Evolutionary conservation across 2,888 invertebrate species (phyloP), one percentile per base, ranked within the genome.

Genomic region (Xestia c-nigrum): DNA sequence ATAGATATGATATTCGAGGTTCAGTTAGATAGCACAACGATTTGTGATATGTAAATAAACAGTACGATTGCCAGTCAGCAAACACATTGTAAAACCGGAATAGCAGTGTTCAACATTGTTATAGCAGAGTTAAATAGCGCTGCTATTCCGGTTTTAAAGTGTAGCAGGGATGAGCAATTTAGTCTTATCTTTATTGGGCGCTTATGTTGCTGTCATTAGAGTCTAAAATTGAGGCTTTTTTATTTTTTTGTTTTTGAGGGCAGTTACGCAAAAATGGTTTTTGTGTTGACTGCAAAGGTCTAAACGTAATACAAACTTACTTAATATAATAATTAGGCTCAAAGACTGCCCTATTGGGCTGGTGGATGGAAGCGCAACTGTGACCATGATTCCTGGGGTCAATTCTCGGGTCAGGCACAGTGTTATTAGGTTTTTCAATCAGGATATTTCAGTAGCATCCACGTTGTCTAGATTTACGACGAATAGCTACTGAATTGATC

Each of bases 31-130:
- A 50, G 19, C 43, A 38, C n/a, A 38, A 21, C 7, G 19, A 81
- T 46, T 73, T 59, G 43, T 72, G 43, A 59, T 81, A 31, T 24
- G 19, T 50, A 21, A 61, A 52, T 50, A 24, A 61, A 81, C 75
- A 81, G 21, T 46, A 38, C 47, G 19, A 40, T 72, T 50, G n/a
- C 55, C 16, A 43, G n/a, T 72, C 19, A 1, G n/a, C 47, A 80
- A 76, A 72, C 40, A 50, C 47, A 50, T 40, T 24, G 71, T 40
- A 14, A 21, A 55, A 24, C 24, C 52, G 70, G 40, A 46, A 68
- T 63, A 24, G 31, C 38, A 5, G 1, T 67, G 24, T 46, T 52
- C 78, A 52, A 6, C 50, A 43, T 0, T 78, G 46, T 71, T 31
- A 31, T 70, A 40, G 19, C 46, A 24, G 21, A 14, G 52, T 6